Base-by-base conservation (phyloP, 2,797 vertebrate species). In the Miichthys miiuy region DNA sequence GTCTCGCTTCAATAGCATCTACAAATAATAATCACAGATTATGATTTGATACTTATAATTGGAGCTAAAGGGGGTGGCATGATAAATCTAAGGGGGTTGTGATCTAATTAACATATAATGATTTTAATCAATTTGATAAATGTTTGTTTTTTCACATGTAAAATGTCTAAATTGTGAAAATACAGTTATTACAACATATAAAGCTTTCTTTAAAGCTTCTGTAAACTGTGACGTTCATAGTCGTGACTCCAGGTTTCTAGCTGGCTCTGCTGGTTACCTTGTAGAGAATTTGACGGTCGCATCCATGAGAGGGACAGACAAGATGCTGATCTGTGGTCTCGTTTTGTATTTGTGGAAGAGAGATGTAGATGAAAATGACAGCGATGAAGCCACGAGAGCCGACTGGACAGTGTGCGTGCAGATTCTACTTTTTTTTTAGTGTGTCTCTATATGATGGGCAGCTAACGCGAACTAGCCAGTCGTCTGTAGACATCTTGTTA, bases 21-120 rank as follows among this genome's bases (percentile, higher is more conserved):
- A 58, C 2, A 47, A 21, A 34, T 56, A 48, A 21, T 30, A 38
- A 65, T 65, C 21, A 69, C 52, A 54, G 18, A 75, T 66, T 66
- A 25, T 16, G 1, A 58, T 70, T 60, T 58, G 38, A 60, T 30
- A 62, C 14, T 46, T 8, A 14, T 16, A 30, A 67, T 41, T 11
- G 41, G 17, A 74, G 5, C 0, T 20, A 34, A 34, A 34, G 34
- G 7, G 34, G 34, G 34, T 34, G n/a, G 10, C 9, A n/a, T n/a
- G 46, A 61, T 63, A 17, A 51, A 62, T 52, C 13, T 6, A 5
- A 20, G 21, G 1, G 1, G 1, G 17, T 41, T 1, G 2, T 4
- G 2, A 54, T 38, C 38, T 63, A 1, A 54, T 51, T 8, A 41
- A 30, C 12, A 41, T 10, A 10, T 21, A 20, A 3, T 27, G 1